These are phyloP conservation scores for Zelleria hepariella DNA, from an alignment of 2,888 invertebrate genomes.

Conservation along the genomic window DNA sequence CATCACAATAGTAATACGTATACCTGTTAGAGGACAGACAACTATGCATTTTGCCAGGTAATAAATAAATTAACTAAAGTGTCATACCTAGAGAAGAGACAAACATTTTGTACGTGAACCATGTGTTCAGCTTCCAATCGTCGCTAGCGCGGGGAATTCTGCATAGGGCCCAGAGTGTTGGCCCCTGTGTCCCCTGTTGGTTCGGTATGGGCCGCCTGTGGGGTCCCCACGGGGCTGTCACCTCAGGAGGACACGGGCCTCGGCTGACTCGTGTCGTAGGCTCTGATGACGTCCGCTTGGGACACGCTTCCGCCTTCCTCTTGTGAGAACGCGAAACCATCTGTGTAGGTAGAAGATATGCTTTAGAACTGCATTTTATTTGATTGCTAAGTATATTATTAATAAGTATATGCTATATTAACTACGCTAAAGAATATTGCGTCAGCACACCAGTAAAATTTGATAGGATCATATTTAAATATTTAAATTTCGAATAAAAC, in stretches of 20 bases:
- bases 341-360: slow-evolving; percentile 56
- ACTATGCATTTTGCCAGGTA: background rate
- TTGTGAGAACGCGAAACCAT: slow-evolving; percentile 99
- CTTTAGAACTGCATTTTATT: background rate
- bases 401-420: no score
- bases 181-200: background rate
- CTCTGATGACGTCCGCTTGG: slow-evolving; percentile 94
- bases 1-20: background rate
- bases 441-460: no score
- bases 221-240: slow-evolving; percentile 17
- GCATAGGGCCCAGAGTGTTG: background rate
- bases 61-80: background rate
- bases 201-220: background rate
- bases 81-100: background rate
- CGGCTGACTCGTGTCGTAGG: slow-evolving; percentile 94
- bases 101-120: slow-evolving; percentile 2
- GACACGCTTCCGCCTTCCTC: slow-evolving; percentile 97
- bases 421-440: no score
- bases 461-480: no score
- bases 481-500: no score
- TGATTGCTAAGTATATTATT: no score
- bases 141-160: background rate
- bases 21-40: background rate
- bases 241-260: slow-evolving; percentile 81
- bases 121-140: background rate